phyloP scores from a whole-genome alignment of 2,113 vertebrate genomes.

The Sturnus vulgaris region DNA sequence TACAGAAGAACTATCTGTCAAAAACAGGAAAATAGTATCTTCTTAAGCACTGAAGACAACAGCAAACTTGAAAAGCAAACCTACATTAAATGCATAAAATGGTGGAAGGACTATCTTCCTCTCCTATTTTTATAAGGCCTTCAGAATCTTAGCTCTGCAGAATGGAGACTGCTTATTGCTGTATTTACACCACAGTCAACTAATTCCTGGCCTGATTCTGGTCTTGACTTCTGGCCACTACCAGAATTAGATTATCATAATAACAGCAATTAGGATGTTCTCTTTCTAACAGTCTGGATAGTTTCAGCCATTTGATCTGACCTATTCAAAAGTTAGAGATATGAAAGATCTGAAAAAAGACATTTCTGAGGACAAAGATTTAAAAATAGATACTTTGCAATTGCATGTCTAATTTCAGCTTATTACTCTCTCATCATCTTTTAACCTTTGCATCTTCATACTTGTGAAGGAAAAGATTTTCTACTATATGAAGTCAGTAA shows the following conservation, averaged over 20 bases:
- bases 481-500: not conserved
- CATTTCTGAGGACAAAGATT: not conserved
- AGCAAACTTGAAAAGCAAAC: not conserved
- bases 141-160: not conserved
- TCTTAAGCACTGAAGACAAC: not conserved
- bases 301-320: not conserved
- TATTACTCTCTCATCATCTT: not conserved
- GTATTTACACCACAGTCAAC: not conserved
- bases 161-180: not conserved
- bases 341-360: not conserved
- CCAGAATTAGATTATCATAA: conserved; percentile 17
- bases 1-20: not conserved
- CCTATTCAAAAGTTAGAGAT: not conserved
- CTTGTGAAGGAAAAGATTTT: not conserved
- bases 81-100: not conserved
- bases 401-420: not conserved
- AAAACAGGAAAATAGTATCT: not conserved
- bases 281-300: not conserved
- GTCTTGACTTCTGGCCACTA: not conserved
- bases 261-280: conserved; percentile 2
- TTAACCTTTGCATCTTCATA: not conserved
- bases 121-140: not conserved
- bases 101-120: not conserved
- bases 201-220: not conserved
- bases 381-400: not conserved